Conservation (phyloP, 2,113 vertebrate species). For the Ceuthmochares aereus region DNA sequence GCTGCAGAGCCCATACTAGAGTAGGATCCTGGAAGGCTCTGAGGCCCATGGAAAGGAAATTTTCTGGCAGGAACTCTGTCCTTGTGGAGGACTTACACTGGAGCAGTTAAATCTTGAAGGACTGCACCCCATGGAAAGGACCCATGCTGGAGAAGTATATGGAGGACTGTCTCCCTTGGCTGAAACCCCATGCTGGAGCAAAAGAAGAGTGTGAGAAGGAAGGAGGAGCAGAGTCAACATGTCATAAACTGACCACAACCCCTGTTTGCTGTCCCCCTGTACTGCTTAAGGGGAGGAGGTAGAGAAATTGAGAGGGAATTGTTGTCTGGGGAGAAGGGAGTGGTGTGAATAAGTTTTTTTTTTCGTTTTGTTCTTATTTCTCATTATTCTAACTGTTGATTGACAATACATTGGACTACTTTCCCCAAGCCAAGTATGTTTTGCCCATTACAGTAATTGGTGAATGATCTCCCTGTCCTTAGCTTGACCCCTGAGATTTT, state of each 20-base stretch:
- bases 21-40: background rate
- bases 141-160: fast-evolving
- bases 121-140: background rate
- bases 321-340: background rate
- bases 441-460: background rate
- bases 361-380: background rate
- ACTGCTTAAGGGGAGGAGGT: background rate
- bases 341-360: fast-evolving
- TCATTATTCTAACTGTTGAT: background rate
- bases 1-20: background rate
- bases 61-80: background rate
- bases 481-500: background rate
- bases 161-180: too few species aligned
- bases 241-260: background rate
- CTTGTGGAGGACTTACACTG: fast-evolving
- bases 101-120: background rate
- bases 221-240: background rate
- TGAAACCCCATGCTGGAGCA: too few species aligned
- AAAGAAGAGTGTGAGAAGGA: background rate
- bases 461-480: background rate
- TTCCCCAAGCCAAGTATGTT: background rate
- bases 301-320: background rate
- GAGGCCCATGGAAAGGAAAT: background rate
- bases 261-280: background rate
- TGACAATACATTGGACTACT: background rate